These are phyloP conservation scores for Tragulus kanchil DNA, from an alignment of 2,113 vertebrate species.

Conservation along the genomic window DNA sequence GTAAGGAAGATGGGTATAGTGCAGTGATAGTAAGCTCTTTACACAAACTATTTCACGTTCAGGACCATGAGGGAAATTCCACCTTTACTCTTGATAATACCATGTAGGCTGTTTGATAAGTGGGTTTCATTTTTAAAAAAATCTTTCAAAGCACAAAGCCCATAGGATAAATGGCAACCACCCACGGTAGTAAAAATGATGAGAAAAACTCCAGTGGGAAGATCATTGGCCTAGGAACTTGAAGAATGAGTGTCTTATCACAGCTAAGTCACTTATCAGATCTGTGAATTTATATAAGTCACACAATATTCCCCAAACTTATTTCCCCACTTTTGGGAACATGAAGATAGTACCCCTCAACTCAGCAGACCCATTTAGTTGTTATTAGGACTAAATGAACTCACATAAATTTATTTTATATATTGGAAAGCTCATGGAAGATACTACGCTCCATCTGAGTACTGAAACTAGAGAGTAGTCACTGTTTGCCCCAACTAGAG, in stretches of 20 bases:
- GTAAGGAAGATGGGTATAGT: accelerated
- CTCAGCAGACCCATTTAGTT: neutral
- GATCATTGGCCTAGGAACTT: neutral
- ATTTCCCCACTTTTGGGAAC: neutral
- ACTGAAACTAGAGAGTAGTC: neutral
- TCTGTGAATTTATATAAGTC: neutral
- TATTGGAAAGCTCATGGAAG: neutral
- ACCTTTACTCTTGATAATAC: neutral
- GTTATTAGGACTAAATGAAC: neutral
- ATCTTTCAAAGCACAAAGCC: neutral
- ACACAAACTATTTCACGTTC: neutral
- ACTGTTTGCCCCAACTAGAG: neutral
- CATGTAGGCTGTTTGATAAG: neutral
- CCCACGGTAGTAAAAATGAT: neutral
- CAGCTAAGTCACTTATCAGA: neutral
- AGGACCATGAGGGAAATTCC: neutral
- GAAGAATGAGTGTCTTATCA: neutral
- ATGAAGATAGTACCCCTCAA: neutral
- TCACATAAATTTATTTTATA: neutral
- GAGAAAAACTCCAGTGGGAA: neutral
- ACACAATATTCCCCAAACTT: neutral
- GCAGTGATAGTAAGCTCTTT: neutral
- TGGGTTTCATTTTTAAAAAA: neutral
- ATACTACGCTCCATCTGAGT: neutral
- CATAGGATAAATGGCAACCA: neutral